Evolutionary conservation across 2,113 vertebrate species (phyloP), one percentile per base, ranked within the genome.

Genomic region (Alligator mississippiensis): DNA sequence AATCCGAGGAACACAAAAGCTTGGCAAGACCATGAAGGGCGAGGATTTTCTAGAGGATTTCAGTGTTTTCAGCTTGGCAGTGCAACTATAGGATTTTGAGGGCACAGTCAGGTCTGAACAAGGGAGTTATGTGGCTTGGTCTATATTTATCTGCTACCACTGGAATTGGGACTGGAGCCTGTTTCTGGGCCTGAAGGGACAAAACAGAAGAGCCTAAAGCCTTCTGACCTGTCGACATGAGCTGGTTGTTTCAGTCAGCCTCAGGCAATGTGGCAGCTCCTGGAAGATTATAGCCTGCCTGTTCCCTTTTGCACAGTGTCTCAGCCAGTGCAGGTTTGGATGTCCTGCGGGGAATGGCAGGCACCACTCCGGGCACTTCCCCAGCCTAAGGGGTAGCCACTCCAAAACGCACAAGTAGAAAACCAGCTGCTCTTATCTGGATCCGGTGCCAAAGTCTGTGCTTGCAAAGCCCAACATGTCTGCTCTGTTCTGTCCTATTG

Each of bases 391-490:
- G 77, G 24, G 30, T 30, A 47, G 59, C 47, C 25, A 11, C 3
- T 88, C 30, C 83, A 27, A 25, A 2, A 22, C 22, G 25, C 59
- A 55, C 74, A 27, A 30, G 27, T 57, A 16, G 2, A 62, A 54
- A 82, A 16, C 3, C 11, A 30, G 5, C 57, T 90, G 72, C 76
- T 12, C 77, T 79, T 34, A 38, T 61, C 15, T 64, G 54, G 6
- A 55, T 47, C 13, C 1, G 60, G 63, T 80, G 54, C 82, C 72
- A 78, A 93, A 38, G 47, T 30, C 82, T 1, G 1, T 28, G 22
- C 74, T 47, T 9, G 7, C 47, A 47, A 47, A 47, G 76, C 22
- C 54, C 18, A 74, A 17, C 1, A 6, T 8, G 54, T 0, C 0
- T 16, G 30, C 1, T 4, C 0, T 1, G 38, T 70, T 66, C 61